These are phyloP conservation scores for Sebastes itinus DNA, from an alignment of 2,797 vertebrate genomes.

Conservation along the genomic window DNA sequence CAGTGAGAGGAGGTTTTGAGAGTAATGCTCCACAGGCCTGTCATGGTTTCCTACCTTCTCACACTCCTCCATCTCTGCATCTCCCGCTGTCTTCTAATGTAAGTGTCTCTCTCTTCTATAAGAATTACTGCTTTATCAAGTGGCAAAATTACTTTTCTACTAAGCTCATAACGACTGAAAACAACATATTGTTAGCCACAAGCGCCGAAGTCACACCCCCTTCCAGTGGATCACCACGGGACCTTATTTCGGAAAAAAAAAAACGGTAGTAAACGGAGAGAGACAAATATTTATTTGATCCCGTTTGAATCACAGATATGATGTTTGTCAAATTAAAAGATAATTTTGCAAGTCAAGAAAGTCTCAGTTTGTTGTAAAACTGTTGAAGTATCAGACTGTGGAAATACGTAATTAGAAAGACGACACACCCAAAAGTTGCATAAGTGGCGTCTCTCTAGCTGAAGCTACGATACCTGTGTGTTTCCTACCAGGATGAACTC, in stretches of 20 bases:
- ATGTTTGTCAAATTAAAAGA: too few species aligned
- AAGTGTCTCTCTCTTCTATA: slow-evolving; percentile 19
- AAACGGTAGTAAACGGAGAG: too few species aligned
- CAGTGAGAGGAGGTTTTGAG: slow-evolving; percentile 49
- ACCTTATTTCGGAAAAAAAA: too few species aligned
- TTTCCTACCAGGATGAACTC: accelerated
- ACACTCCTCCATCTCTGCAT: slow-evolving; percentile 45
- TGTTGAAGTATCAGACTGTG: too few species aligned
- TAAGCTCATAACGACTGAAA: background rate
- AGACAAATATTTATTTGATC: too few species aligned
- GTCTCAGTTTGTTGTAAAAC: too few species aligned
- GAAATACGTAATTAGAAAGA: too few species aligned
- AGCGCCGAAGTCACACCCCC: accelerated
- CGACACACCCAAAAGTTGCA: too few species aligned
- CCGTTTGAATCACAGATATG: accelerated
- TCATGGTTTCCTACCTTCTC: slow-evolving; percentile 56
- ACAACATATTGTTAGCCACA: background rate
- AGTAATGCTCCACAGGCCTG: slow-evolving; percentile 47
- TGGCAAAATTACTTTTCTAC: background rate
- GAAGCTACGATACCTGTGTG: too few species aligned
- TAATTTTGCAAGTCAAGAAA: too few species aligned
- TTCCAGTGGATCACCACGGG: accelerated
- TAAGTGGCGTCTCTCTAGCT: too few species aligned
- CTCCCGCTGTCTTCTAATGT: slow-evolving; percentile 76
- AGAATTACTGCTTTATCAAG: background rate